Evolutionary conservation across 1,140 invertebrate species (phyloP).

Genomic region (Gerris buenoi): DNA sequence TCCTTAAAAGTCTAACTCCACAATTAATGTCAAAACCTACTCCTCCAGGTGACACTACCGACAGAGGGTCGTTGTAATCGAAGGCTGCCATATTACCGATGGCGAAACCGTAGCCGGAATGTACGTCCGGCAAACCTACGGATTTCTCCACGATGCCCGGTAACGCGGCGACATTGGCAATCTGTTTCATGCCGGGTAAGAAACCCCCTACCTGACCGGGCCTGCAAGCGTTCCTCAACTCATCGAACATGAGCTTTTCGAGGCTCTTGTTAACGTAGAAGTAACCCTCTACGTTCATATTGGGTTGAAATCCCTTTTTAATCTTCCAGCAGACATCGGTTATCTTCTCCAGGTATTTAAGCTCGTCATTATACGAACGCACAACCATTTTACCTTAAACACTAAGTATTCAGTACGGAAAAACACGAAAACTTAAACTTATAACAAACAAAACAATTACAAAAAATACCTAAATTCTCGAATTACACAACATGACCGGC

Average conservation of each 20-base stretch:
- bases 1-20: constrained; percentile 86
- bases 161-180: constrained; percentile 96
- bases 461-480: no score
- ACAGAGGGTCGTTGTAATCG: constrained; percentile 81
- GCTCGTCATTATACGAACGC: constrained; percentile 83
- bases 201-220: constrained; percentile 87
- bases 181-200: constrained; percentile 96
- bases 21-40: constrained; percentile 99
- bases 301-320: constrained; percentile 97
- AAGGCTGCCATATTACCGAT: constrained; percentile 99
- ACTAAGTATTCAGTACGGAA: background rate
- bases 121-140: constrained; percentile 90
- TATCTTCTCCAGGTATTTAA: constrained; percentile 84
- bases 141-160: constrained; percentile 89
- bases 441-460: no score
- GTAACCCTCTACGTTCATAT: constrained; percentile 98
- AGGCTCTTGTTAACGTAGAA: constrained; percentile 92
- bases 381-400: constrained; percentile 52
- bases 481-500: no score
- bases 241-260: constrained; percentile 96
- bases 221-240: constrained; percentile 75
- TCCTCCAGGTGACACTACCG: constrained; percentile 94
- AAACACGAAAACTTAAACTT: no score
- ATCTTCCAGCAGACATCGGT: constrained; percentile 77
- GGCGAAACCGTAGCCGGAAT: constrained; percentile 98